These are phyloP conservation scores for Zaprionus africanus DNA, from an alignment of 1,140 invertebrate species.

Conservation along the genomic window DNA sequence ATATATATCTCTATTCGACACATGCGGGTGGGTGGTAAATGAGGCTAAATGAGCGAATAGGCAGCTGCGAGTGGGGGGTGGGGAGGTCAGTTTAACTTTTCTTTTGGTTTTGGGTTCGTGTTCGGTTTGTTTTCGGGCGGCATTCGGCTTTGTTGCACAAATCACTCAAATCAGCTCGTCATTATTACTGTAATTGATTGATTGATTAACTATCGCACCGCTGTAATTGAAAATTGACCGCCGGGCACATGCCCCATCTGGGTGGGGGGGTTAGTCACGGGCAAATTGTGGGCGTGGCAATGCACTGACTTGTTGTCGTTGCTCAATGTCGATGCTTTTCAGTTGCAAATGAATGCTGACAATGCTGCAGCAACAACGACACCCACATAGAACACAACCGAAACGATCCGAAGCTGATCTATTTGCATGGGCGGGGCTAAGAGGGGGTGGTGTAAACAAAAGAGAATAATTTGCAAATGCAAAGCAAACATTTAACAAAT, in stretches of 20 bases:
- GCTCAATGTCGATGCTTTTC: constrained; percentile 68
- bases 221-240: constrained; percentile 61
- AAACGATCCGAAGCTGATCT: constrained; percentile 42
- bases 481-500: constrained; percentile 47
- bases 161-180: constrained; percentile 46
- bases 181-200: constrained; percentile 74
- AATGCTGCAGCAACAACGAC: constrained; percentile 45
- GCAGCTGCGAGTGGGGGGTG: neutral
- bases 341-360: constrained; percentile 70
- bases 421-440: constrained; percentile 16
- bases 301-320: neutral
- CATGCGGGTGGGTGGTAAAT: constrained; percentile 28
- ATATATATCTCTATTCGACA: neutral
- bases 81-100: neutral
- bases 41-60: neutral
- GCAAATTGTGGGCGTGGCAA: constrained; percentile 46
- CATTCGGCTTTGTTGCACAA: constrained; percentile 45
- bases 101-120: neutral
- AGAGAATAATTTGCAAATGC: constrained; percentile 39
- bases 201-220: constrained; percentile 69
- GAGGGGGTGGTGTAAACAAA: constrained; percentile 23
- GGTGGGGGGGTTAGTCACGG: no score
- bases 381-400: constrained; percentile 20
- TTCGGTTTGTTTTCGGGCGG: constrained; percentile 10
- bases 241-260: constrained; percentile 46